Conservation (phyloP, 2,888 invertebrate genomes). For the Lasioglossum malachurum region DNA sequence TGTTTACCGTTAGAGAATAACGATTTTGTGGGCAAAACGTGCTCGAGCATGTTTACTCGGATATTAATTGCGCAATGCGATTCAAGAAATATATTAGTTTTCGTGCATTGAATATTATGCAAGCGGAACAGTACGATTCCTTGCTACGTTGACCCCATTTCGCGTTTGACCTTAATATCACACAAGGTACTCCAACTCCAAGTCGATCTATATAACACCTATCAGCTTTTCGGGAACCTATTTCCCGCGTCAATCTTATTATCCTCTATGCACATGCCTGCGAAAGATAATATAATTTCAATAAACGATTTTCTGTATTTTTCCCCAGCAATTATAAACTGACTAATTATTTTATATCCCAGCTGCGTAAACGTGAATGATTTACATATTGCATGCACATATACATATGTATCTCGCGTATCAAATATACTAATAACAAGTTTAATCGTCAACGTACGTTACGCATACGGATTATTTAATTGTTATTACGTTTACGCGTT, state of each 20-base stretch:
- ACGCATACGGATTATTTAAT: neutral
- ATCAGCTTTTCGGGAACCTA: constrained; percentile 41
- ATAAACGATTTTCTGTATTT: neutral
- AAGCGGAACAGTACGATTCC: constrained; percentile 63
- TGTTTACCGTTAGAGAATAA: neutral
- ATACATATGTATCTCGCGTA: too few species aligned
- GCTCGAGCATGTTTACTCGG: neutral
- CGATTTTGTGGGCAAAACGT: neutral
- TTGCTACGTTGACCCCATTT: constrained; percentile 72
- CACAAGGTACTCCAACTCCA: constrained; percentile 65
- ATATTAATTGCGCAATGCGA: constrained; percentile 2
- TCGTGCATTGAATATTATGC: constrained; percentile 57
- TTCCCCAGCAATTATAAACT: neutral
- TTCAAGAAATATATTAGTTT: constrained; percentile 46
- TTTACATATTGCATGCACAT: neutral
- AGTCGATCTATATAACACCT: constrained; percentile 55
- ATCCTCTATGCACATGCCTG: neutral
- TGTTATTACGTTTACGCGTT: neutral
- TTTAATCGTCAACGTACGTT: neutral
- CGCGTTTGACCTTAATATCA: constrained; percentile 73
- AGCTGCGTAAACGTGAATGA: constrained; percentile 28
- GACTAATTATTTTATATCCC: constrained; percentile 27
- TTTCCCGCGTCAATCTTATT: neutral
- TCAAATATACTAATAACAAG: neutral
- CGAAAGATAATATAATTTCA: neutral